Percentiles rank a stretch among this genome's conserved stretches.
These are phyloP conservation scores for Paracyclopina nana DNA, from an alignment of 1,140 invertebrate species.

Conservation along the genomic window DNA sequence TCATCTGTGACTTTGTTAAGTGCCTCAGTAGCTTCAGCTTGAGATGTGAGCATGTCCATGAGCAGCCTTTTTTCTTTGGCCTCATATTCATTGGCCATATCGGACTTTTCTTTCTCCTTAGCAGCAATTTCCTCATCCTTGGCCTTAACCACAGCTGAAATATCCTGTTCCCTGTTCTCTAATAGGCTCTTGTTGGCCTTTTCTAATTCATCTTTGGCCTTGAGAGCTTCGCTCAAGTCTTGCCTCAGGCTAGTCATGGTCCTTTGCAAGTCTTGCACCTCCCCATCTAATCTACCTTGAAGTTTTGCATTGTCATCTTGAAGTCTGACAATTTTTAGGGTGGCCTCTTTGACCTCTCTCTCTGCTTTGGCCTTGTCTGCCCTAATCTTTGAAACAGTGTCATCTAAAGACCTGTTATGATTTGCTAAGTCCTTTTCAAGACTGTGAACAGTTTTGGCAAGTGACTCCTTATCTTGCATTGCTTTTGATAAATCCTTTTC, in stretches of 20 bases:
- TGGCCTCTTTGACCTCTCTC: neutral
- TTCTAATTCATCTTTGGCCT: neutral
- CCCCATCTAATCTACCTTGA: neutral
- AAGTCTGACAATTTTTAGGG: neutral
- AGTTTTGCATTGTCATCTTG: neutral
- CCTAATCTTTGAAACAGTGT: neutral
- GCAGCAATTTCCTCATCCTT: conserved; percentile 3
- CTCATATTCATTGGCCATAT: conserved; percentile 11
- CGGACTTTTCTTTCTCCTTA: neutral
- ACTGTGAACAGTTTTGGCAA: conserved; percentile 3
- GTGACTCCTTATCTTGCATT: neutral
- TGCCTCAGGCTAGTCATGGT: neutral
- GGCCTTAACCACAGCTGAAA: neutral
- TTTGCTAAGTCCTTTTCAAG: conserved; percentile 1
- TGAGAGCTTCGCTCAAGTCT: neutral
- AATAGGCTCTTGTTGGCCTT: neutral
- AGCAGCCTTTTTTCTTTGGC: conserved; percentile 1
- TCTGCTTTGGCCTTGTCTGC: neutral
- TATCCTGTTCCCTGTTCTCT: neutral
- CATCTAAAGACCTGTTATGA: neutral
- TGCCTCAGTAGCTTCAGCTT: too few relatives aligned
- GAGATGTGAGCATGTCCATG: too few relatives aligned
- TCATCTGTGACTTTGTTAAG: neutral
- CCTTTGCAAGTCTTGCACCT: conserved; percentile 1
- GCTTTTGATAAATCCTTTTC: neutral